These are phyloP conservation scores for Podabrus alpinus DNA, from an alignment of 2,888 invertebrate genomes.

Conservation along the genomic window DNA sequence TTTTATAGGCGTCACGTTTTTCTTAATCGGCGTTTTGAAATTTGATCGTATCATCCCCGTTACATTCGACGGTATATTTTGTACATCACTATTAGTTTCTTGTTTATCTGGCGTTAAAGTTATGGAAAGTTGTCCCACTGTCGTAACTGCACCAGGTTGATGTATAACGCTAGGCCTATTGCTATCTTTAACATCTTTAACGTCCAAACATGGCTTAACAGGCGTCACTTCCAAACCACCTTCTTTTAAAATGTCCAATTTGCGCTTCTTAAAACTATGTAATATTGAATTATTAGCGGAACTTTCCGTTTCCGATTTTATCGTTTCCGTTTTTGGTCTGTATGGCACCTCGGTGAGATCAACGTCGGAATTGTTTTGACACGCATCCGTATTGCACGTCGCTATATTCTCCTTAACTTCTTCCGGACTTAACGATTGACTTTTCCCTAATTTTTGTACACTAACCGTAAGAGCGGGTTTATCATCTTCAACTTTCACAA, in stretches of 20 bases:
- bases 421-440: background rate
- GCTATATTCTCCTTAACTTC: constrained; percentile 64
- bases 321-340: constrained; percentile 65
- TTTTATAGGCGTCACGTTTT: constrained; percentile 4
- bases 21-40: background rate
- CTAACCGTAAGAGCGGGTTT: background rate
- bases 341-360: constrained; percentile 60
- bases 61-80: background rate
- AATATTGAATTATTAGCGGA: constrained; percentile 45
- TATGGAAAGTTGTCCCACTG: constrained; percentile 33
- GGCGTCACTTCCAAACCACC: constrained; percentile 75
- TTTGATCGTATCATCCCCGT: constrained; percentile 6
- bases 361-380: constrained; percentile 25
- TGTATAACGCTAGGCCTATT: constrained; percentile 49
- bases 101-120: constrained; percentile 30
- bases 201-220: constrained; percentile 27
- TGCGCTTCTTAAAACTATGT: constrained; percentile 66
- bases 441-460: background rate
- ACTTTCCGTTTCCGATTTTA: constrained; percentile 60
- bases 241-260: constrained; percentile 75
- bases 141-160: constrained; percentile 32
- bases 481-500: background rate
- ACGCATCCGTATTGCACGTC: constrained; percentile 45
- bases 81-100: background rate
- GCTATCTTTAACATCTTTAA: constrained; percentile 37